Base-by-base conservation (phyloP, 2,888 invertebrate species). In the Himalopsyche anomala region DNA sequence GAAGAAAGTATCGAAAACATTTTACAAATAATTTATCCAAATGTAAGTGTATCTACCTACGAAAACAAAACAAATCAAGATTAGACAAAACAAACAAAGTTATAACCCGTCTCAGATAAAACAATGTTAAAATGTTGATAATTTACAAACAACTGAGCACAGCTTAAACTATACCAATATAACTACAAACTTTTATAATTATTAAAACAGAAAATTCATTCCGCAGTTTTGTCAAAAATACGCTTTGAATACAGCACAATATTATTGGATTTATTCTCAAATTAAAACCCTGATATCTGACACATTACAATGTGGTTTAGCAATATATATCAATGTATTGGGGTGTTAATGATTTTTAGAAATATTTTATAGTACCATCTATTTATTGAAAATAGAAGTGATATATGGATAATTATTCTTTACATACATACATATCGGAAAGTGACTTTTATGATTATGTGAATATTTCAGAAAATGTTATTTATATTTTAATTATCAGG, bases 1-100 rank as follows among this genome's bases (percentile, higher is more conserved):
- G 83, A 81, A 86, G 81, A 84, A 83, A 85, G 84, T 83, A 86
- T 86, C 15, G 80, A 83, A 86, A 87, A 86, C 83, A 83, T 86
- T 86, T 86, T 86, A 84, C 82, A 87, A 86, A 87, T 79, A 86
- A 87, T 86, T 62, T 82, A 84, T 83, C 74, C 84, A 80, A 86
- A 86, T 36, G 86, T 84, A 82, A 28, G 54, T 82, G 62, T 74
- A 36, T 80, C 86, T 86, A 86, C 82, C 82, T 84, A 86, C 56
- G 62, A 84, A 84, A 83, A 54, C 83, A 86, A 81, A 82, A 38
- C 19, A 42, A 83, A 85, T 55, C 19, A 55, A 86, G 40, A 56
- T 9, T 55, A 85, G 40, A n/a, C 28, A 80, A 80, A 80, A 51
- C 17, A 62, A 40, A 83, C 79, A 82, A 79, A 40, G 42, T 80